Percentiles rank a stretch among this genome's conserved stretches.
Evolutionary conservation across 2,888 invertebrate genomes (phyloP).

Genomic region (Mesoligia furuncula): DNA sequence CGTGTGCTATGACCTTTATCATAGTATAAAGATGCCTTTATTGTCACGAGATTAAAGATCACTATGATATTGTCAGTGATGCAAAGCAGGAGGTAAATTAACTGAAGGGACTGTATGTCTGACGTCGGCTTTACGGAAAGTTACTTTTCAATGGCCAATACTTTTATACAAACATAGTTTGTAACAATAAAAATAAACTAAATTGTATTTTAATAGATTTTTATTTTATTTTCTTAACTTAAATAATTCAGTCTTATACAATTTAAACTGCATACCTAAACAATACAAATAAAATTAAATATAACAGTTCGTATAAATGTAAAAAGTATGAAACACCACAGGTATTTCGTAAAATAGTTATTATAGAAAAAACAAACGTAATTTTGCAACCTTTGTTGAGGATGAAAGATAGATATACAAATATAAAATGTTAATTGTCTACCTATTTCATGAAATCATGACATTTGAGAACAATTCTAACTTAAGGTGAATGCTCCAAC

Average conservation of each 20-base stretch:
- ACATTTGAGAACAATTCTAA: no score
- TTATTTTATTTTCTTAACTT: constrained; percentile 18
- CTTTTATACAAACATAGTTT: constrained; percentile 37
- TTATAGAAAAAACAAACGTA: background rate
- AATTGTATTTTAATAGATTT: background rate
- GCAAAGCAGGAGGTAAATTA: no score
- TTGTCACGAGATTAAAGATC: no score
- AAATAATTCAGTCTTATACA: constrained; percentile 36
- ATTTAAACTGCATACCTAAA: background rate
- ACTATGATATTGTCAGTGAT: no score
- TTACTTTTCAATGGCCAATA: constrained; percentile 16
- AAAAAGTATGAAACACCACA: background rate
- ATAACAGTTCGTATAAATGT: background rate
- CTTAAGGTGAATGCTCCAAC: no score
- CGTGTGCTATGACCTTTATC: no score
- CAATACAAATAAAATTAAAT: background rate
- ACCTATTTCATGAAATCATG: background rate
- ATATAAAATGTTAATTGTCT: background rate
- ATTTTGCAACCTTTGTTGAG: background rate
- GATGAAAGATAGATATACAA: background rate
- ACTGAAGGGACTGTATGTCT: background rate
- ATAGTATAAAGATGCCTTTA: no score
- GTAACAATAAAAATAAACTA: constrained; percentile 29
- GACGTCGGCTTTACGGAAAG: background rate
- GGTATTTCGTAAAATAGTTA: background rate